Evolutionary conservation across 2,113 vertebrate genomes (phyloP), one percentile per base, ranked within the genome.

Genomic region (Mystacornis crossleyi): DNA sequence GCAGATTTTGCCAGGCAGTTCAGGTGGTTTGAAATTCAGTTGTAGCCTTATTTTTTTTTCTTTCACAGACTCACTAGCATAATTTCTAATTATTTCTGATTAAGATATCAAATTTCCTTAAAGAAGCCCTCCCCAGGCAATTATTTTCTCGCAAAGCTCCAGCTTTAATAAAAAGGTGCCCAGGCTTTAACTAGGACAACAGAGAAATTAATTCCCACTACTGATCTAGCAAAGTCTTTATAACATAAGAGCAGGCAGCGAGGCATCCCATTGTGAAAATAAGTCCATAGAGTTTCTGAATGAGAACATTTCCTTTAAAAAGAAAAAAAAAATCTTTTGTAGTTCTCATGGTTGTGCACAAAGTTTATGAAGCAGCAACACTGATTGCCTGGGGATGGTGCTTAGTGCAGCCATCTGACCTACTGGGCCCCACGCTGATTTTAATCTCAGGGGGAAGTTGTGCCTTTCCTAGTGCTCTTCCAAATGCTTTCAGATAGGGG

Each of bases 81-180:
- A 69, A 89, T 81, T 89, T 67, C 77, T 50, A 74, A 87, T 87
- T 61, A 36, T 15, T 72, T 83, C 36, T 84, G 60, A 93, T 94
- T 81, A 84, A 87, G 60, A 58, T 23, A 88, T 26, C 8, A 4
- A 31, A 91, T 67, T 89, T 80, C 75, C 61, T 93, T 71, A 62
- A 81, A 92, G 78, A 92, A 82, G 31, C 13, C 57, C 36, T 55
- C 61, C 38, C 45, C 53, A 40, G 36, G 45, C 50, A 55, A 74
- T 86, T 60, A 47, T 62, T 80, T 57, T 28, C 65, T 64, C 12
- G 8, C 26, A 67, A n/a, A 67, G 43, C 65, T 72, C 62, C 69
- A 50, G 74, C 36, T 69, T 43, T 57, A 87, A 72, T 43, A 69
- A 69, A 89, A 90, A 84, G 31, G 14, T 83, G 58, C 23, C 53